phyloP scores from a whole-genome alignment of 1,140 invertebrate genomes.

The Tetragnatha versicolor region DNA sequence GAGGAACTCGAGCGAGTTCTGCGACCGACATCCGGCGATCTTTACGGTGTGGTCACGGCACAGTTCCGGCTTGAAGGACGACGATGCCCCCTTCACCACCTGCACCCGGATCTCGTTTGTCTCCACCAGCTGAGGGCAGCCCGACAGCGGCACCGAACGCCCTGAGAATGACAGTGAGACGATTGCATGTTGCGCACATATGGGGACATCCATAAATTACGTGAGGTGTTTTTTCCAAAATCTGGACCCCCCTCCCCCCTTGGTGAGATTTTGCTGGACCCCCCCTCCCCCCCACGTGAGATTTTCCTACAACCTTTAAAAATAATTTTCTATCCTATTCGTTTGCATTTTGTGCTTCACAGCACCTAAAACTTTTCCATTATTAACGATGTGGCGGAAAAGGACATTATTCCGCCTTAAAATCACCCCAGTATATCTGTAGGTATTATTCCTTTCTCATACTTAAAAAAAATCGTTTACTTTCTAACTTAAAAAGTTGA shows the following conservation, averaged over 20 bases:
- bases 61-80: conserved; percentile 44
- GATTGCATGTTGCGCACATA: neutral
- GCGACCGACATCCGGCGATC: conserved; percentile 59
- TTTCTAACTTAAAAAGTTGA: no score
- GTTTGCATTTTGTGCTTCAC: no score
- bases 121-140: conserved; percentile 31
- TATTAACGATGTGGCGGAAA: no score
- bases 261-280: no score
- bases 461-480: no score
- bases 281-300: neutral
- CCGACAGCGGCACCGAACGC: neutral
- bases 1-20: conserved; percentile 61
- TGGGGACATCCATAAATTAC: neutral
- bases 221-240: no score
- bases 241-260: no score
- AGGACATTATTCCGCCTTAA: no score
- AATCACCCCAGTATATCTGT: no score
- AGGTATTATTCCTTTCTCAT: no score
- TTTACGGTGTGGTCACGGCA: conserved; percentile 56
- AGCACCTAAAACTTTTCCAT: no score
- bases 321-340: neutral
- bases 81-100: conserved; percentile 8
- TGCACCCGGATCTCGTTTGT: conserved; percentile 49
- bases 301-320: neutral
- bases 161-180: neutral